Percentiles rank a stretch among this genome's conserved stretches.
Conservation (phyloP, 2,888 invertebrate genomes). For the Phoenoteleia sp. region DNA sequence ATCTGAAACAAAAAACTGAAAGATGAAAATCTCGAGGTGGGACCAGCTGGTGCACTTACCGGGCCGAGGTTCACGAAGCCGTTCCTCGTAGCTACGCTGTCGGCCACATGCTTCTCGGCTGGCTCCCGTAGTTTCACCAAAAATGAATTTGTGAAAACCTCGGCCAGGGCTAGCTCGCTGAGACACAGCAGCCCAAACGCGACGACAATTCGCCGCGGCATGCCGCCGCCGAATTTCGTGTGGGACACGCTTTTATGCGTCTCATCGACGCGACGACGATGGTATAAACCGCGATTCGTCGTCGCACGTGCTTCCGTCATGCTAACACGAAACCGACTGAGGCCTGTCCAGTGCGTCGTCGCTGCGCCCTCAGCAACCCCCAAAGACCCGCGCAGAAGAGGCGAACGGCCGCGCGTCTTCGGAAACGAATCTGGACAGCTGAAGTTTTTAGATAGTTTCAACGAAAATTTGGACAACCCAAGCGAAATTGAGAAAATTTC, state of each 20-base stretch:
- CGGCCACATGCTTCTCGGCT: slow-evolving; percentile 92
- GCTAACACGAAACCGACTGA: slow-evolving; percentile 81
- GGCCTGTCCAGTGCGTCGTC: background rate
- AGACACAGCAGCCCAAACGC: slow-evolving; percentile 64
- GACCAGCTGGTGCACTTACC: slow-evolving; percentile 90
- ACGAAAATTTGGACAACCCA: too few species aligned
- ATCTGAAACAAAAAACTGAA: background rate
- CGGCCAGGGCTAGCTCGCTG: slow-evolving; percentile 83
- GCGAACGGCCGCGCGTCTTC: slow-evolving; percentile 40
- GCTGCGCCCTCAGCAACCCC: slow-evolving; percentile 11
- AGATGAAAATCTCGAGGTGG: too few species aligned
- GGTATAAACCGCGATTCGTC: slow-evolving; percentile 41
- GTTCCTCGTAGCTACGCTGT: slow-evolving; percentile 93
- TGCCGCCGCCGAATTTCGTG: background rate
- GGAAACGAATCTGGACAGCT: too few species aligned
- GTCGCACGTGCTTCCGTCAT: slow-evolving; percentile 81
- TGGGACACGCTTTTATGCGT: slow-evolving; percentile 29
- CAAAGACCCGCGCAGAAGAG: slow-evolving; percentile 24
- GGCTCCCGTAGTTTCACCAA: slow-evolving; percentile 95
- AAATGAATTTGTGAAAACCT: slow-evolving; percentile 98
- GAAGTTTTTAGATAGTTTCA: too few species aligned
- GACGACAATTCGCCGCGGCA: slow-evolving; percentile 30
- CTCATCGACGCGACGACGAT: slow-evolving; percentile 23
- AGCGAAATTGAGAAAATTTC: too few species aligned
- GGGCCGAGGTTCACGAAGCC: slow-evolving; percentile 98